Evolutionary conservation across 53 echinoderm and acorn worm species (phyloP), one percentile per base, ranked within the genome.

Genomic region (Paelopatides confundens): DNA sequence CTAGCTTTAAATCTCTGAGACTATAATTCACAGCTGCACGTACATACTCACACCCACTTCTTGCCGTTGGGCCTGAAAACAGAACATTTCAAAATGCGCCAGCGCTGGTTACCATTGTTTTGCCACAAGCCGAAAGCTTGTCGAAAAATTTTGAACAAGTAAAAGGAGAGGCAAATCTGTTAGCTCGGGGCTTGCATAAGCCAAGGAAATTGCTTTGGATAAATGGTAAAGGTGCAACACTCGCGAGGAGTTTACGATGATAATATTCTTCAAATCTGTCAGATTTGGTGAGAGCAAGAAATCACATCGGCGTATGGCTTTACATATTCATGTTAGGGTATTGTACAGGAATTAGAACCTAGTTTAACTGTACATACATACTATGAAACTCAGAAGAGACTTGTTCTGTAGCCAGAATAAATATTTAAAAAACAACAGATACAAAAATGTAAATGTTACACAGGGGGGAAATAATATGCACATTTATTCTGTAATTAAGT

Each of bases 151-250:
- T 53, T 79, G 79, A 79, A 53, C 53, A 28, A 79, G 50, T 53
- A 27, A 32, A 33, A 38, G 31, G 1, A 52, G 79, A 79, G 79
- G 26, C 79, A 53, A 33, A 79, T 46, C 79, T 79, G 50, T 79
- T 79, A 9, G 79, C 79, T 79, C 79, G 79, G 51, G 79, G 79
- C 79, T 79, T 79, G 79, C 79, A 79, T 79, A 79, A 79, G 79
- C 79, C 79, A 52, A 33, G 79, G 52, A 79, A 79, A 79, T 79
- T 79, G 79, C 79, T 79, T 79, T 53, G 27, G 79, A 79, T 79
- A 79, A 79, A 50, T 79, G 43, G 79, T 34, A 34, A n/a, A 53
- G 79, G 30, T 50, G 53, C 79, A 79, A 79, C 79, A 79, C 79
- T 79, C 31, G 79, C 29, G 48, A 79, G 31, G 79, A 79, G 31